Base-by-base conservation (phyloP, 2,888 invertebrate species). In the Cecidostiba fungosa region DNA sequence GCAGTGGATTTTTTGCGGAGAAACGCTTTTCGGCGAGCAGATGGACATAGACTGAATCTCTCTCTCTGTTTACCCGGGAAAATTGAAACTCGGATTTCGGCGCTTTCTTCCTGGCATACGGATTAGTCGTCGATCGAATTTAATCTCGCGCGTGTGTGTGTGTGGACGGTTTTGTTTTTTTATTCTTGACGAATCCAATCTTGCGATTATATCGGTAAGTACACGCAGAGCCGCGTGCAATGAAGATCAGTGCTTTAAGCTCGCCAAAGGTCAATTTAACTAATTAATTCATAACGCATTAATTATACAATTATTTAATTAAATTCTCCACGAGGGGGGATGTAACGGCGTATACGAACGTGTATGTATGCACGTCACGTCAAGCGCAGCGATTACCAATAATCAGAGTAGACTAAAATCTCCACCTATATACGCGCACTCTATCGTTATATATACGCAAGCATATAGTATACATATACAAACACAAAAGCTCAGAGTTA, bases 61-160 rank as follows among this genome's bases (percentile, higher is more conserved):
- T 47, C 47, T 47, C 8, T 39, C 36, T 59, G 77, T 59, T 59
- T 59, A 19, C 59, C n/a, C 29, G 36, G 39, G 59, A 36, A 77
- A 77, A 77, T 77, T 59, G 77, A 59, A 77, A 77, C 47, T 59
- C 73, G 23, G 19, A 70, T 70, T 39, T 70, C 32, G 70, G n/a
- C 32, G 36, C 36, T 70, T 70, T 70, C 36, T 70, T 32, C 36
- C 54, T 8, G 6, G 23, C n/a, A 4, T 16, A 70, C n/a, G 10
- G 54, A 59, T 59, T 59, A 59, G 54, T n/a, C 70, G 26, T 32
- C 70, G 32, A 70, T 36, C n/a, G n/a, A 70, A 70, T 70, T 70
- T n/a, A 19, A 70, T 70, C 19, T n/a, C 54, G 23, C 54, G 8
- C n/a, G 54, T n/a, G 8, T 6, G 1, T n/a, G 23, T n/a, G 8